A percentile compares a stretch with the other conserved stretches of the same genome.
phyloP scores from a whole-genome alignment of 2,888 invertebrate species.

The Spodoptera littoralis region DNA sequence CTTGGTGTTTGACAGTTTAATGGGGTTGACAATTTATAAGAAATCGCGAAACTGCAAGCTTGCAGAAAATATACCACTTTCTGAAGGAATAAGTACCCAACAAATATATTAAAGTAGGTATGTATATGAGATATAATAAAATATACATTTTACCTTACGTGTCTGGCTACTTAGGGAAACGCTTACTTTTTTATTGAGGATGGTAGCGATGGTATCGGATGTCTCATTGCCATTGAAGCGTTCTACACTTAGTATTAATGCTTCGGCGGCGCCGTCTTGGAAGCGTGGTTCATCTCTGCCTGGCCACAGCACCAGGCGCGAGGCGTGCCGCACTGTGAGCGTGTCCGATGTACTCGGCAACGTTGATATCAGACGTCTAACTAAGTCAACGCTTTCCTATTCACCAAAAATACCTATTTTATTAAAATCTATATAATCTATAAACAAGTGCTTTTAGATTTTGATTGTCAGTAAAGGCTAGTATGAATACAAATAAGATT shows the following conservation, averaged over 20 bases:
- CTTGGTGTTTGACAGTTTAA: too few relatives aligned
- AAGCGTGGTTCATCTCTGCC: slow-evolving; percentile 58
- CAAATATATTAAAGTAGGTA: too few relatives aligned
- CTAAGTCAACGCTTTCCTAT: slow-evolving; percentile 72
- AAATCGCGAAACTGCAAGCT: too few relatives aligned
- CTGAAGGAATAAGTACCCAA: too few relatives aligned
- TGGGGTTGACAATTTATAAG: too few relatives aligned
- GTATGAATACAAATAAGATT: too few relatives aligned
- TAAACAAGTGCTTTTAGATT: background rate
- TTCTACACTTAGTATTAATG: slow-evolving; percentile 64
- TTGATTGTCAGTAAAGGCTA: too few relatives aligned
- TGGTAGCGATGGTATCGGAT: slow-evolving; percentile 61
- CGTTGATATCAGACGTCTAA: slow-evolving; percentile 66
- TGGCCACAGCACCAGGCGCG: slow-evolving; percentile 71
- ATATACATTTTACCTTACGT: too few relatives aligned
- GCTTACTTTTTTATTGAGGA: slow-evolving; percentile 77
- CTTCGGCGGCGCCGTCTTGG: slow-evolving; percentile 57
- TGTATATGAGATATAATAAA: too few relatives aligned
- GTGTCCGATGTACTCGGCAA: slow-evolving; percentile 69
- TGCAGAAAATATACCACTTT: too few relatives aligned
- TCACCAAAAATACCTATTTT: slow-evolving; percentile 5
- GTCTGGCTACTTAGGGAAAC: too few relatives aligned
- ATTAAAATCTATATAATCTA: too few relatives aligned
- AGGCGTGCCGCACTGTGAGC: slow-evolving; percentile 74
- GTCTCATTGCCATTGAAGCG: slow-evolving; percentile 69